Conservation (phyloP, 2,888 invertebrate species). For the Ochropleura leucogaster region DNA sequence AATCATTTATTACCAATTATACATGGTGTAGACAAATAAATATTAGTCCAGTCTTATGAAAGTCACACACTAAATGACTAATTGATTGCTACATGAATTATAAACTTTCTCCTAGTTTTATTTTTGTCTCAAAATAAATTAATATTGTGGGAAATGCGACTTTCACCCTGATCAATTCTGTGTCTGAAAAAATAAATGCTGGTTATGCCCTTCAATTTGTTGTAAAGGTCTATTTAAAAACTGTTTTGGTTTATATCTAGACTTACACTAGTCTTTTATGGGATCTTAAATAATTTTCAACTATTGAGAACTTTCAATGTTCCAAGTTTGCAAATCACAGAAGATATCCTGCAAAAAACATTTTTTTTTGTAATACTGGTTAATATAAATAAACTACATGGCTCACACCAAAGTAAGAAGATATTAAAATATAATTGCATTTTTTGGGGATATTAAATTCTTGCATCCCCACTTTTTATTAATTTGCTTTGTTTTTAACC, state of each 20-base stretch:
- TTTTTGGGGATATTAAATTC: background rate
- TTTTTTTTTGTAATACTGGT: no score
- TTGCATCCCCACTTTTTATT: background rate
- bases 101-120: background rate
- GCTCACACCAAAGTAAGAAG: background rate
- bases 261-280: no score
- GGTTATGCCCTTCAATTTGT: background rate
- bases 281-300: no score
- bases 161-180: background rate
- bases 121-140: background rate
- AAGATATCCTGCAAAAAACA: no score
- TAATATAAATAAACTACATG: background rate
- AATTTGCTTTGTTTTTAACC: background rate
- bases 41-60: background rate
- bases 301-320: no score
- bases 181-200: background rate
- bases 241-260: no score
- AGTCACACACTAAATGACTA: background rate
- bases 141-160: background rate
- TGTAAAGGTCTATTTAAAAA: no score
- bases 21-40: constrained; percentile 10
- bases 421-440: background rate
- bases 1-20: constrained; percentile 19
- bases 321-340: no score
- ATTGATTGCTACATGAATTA: background rate